A percentile compares a stretch with the other conserved stretches of the same genome.
Evolutionary conservation across 2,797 vertebrate genomes (phyloP).

Genomic region (Pyrocephalus nanus): DNA sequence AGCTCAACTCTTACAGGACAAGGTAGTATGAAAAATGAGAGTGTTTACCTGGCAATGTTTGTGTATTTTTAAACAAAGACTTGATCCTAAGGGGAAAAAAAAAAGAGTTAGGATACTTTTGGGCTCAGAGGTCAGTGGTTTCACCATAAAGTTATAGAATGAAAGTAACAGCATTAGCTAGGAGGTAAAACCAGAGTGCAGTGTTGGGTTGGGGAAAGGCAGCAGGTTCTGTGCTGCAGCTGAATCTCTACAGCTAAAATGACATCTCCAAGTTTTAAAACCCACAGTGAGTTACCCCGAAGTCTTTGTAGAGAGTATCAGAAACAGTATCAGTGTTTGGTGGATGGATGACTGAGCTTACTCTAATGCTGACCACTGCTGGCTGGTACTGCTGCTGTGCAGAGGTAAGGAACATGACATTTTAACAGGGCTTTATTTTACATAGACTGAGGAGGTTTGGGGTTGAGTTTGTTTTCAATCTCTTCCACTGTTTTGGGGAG

Average conservation of each 20-base stretch:
- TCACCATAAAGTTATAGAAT: not conserved
- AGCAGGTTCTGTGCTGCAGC: not conserved
- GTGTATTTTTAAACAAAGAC: not conserved
- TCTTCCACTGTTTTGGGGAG: not conserved
- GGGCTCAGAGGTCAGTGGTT: not conserved
- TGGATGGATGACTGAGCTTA: not conserved
- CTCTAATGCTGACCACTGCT: not conserved
- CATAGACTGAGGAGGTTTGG: not conserved
- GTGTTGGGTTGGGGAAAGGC: not conserved
- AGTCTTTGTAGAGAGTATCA: not conserved
- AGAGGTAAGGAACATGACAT: not conserved
- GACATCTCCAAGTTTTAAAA: not conserved
- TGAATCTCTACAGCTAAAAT: not conserved
- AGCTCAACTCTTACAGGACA: not conserved
- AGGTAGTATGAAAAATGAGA: not conserved
- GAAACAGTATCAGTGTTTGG: not conserved
- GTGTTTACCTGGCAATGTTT: not conserved
- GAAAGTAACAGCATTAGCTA: not conserved
- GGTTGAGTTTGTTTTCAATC: not conserved
- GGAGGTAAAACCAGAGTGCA: not conserved
- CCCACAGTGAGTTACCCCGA: not conserved
- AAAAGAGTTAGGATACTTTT: not conserved
- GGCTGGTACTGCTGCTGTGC: not conserved
- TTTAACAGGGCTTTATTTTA: not conserved
- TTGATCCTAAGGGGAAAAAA: not conserved